These are phyloP conservation scores for Volucella zonaria DNA, from an alignment of 2,888 invertebrate genomes.

Conservation along the genomic window DNA sequence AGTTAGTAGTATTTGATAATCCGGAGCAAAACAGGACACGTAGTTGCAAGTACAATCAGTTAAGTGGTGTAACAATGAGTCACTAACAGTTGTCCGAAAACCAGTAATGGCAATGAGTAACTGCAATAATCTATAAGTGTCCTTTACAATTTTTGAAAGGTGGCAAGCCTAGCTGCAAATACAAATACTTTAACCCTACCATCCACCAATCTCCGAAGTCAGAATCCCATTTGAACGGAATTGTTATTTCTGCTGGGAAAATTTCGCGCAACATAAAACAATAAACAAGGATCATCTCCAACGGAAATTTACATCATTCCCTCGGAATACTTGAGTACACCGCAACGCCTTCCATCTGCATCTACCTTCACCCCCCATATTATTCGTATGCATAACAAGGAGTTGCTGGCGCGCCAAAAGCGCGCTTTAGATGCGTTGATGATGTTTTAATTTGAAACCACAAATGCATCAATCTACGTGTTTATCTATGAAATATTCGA, in stretches of 20 bases:
- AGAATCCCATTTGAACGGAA: conserved; percentile 53
- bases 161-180: no score
- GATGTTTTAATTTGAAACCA: conserved; percentile 53
- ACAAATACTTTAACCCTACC: no score
- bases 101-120: no score
- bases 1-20: no score
- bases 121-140: no score
- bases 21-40: no score
- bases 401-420: conserved; percentile 1
- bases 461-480: background rate
- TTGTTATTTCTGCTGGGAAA: conserved; percentile 25
- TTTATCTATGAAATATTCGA: background rate
- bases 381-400: background rate
- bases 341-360: conserved; percentile 12
- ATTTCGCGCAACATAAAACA: conserved; percentile 49
- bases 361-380: conserved; percentile 22
- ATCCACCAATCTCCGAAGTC: conserved; percentile 15
- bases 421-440: conserved; percentile 33
- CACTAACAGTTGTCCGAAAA: no score
- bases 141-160: no score
- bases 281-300: conserved; percentile 70
- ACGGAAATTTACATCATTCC: conserved; percentile 55
- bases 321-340: conserved; percentile 35
- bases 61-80: no score
- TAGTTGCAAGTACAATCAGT: no score